Evolutionary conservation across 1,140 invertebrate genomes (phyloP).

Genomic region (Pseudobourletiella spinata): DNA sequence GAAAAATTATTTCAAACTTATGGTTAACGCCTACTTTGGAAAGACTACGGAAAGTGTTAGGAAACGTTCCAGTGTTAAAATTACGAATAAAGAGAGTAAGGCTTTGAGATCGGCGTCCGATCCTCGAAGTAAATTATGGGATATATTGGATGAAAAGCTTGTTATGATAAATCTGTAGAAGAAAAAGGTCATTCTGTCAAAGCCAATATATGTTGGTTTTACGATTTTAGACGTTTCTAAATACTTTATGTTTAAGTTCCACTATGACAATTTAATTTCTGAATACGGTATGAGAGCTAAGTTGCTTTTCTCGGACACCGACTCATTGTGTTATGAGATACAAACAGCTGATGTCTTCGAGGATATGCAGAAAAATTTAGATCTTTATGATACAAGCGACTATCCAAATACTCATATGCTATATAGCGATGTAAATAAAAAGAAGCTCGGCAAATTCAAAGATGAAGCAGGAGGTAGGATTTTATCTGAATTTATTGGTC

Average conservation of each 20-base stretch:
- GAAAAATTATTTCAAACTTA: not conserved
- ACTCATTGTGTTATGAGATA: constrained; percentile 1
- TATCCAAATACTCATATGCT: not conserved
- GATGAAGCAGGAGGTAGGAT: constrained; percentile 42
- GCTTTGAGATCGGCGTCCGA: no score
- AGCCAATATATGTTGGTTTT: constrained; percentile 5
- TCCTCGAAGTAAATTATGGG: no score
- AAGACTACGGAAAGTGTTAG: not conserved
- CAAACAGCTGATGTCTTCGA: constrained; percentile 2
- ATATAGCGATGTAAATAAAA: constrained; percentile 41
- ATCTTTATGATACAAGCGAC: constrained; percentile 8
- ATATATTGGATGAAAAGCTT: no score
- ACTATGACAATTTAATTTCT: not conserved
- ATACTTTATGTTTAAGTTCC: not conserved
- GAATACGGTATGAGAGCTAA: not conserved
- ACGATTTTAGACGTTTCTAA: constrained; percentile 1
- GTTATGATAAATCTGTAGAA: constrained; percentile 6
- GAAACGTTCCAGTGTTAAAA: not conserved
- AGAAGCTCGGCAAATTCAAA: constrained; percentile 46
- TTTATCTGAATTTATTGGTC: constrained; percentile 41
- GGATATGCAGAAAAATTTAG: not conserved
- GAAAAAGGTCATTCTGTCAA: not conserved
- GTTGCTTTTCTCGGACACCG: constrained; percentile 12
- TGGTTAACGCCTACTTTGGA: constrained; percentile 1
- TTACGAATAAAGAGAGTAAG: no score